These are phyloP conservation scores for Callyntrura sp. DNA, from an alignment of 2,888 invertebrate genomes.

Conservation along the genomic window DNA sequence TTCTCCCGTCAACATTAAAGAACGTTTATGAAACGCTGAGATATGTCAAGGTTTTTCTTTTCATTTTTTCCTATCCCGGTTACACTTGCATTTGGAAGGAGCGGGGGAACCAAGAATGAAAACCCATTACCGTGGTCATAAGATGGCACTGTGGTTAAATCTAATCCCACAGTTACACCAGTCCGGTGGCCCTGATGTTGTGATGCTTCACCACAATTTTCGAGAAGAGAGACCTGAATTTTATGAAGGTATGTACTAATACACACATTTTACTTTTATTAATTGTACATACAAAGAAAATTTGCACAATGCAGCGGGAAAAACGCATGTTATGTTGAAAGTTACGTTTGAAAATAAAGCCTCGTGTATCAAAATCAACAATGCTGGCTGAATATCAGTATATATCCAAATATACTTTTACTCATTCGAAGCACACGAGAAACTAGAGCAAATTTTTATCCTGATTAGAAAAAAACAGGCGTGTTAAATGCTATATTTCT, in stretches of 20 bases:
- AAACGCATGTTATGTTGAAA: too few species aligned
- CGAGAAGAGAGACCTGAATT: conserved; percentile 92
- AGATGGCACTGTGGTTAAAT: conserved; percentile 96
- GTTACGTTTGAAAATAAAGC: too few species aligned
- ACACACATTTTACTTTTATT: background rate
- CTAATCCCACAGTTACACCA: conserved; percentile 94
- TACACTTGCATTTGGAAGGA: conserved; percentile 60
- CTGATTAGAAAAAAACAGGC: too few species aligned
- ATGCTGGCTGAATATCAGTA: too few species aligned
- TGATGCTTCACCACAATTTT: conserved; percentile 93
- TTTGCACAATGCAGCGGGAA: too few species aligned
- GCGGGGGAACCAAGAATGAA: conserved; percentile 87
- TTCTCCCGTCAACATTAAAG: background rate
- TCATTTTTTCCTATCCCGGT: background rate
- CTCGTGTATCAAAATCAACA: too few species aligned
- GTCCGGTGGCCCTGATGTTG: conserved; percentile 91
- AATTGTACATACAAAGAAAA: background rate
- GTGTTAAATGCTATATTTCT: too few species aligned
- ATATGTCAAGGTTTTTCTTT: background rate
- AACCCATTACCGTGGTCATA: conserved; percentile 95
- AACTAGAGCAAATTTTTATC: too few species aligned
- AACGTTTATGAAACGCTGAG: background rate
- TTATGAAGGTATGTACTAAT: conserved; percentile 89
- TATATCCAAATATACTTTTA: too few species aligned
- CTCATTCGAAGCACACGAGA: too few species aligned